Base-by-base conservation (phyloP, 2,113 vertebrate genomes). In the Antennarius striatus region DNA sequence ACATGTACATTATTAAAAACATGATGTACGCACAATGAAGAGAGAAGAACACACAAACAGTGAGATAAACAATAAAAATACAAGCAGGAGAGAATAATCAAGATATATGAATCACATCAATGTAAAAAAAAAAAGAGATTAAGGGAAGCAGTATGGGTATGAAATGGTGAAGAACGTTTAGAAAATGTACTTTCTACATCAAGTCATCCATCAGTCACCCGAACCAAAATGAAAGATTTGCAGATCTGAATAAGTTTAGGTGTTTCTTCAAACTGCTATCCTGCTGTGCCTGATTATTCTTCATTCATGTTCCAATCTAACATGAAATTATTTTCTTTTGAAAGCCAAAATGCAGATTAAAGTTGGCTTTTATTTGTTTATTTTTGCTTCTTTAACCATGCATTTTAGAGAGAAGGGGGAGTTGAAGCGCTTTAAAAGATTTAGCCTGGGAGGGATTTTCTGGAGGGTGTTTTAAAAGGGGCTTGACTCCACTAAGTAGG, bases 401-500 rank as follows among this genome's bases (percentile, higher is more conserved):
- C 32, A 61, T 63, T 59, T 58, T n/a, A 0, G 8, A 47, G 30
- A 48, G 53, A 47, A 63, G 51, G 10, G 12, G 45, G n/a, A 42
- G 64, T 58, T 29, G 6, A 15, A 57, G 17, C 4, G 59, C 65
- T 71, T 76, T 71, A 71, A 40, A 79, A 75, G 55, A 64, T 79
- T 79, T 82, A 52, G 10, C 4, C n/a, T 47, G 29, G 68, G 52
- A 56, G 39, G 49, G 85, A 83, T 84, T 83, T 82, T 48, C 51
- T 62, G 13, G 0, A 49, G 62, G 62, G 46, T 78, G 57, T 73
- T 83, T 81, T 65, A 77, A 77, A 73, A 81, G 63, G 58, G 46
- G 56, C 75, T 79, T 79, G 77, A 63, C 32, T 73, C 56, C 5
- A 8, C 74, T 77, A 81, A 88, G 81, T 70, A 76, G 63, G 39